A percentile compares a stretch with the other conserved stretches of the same genome.
These are phyloP conservation scores for Acanthosepion lycidas DNA, from an alignment of 2,888 invertebrate genomes.

Conservation along the genomic window DNA sequence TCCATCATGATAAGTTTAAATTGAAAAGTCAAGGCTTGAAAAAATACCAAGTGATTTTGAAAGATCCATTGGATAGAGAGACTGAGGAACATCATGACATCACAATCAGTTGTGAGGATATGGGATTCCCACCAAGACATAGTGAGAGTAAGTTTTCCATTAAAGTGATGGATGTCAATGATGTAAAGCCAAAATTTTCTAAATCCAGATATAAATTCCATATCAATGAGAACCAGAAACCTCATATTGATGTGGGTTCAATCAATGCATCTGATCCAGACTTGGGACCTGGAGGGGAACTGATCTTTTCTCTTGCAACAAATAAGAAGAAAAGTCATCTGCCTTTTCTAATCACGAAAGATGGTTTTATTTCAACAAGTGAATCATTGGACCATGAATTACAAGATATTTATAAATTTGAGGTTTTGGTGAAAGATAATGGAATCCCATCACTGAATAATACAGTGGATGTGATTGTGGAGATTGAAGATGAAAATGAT, in stretches of 20 bases:
- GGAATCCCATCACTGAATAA: constrained; percentile 1
- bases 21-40: constrained; percentile 11
- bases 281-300: neutral
- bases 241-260: neutral
- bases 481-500: constrained; percentile 21
- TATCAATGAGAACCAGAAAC: constrained; percentile 8
- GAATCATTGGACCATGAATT: constrained; percentile 33
- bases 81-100: neutral
- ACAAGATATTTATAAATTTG: neutral
- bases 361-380: constrained; percentile 33
- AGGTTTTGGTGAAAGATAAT: constrained; percentile 12
- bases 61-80: constrained; percentile 14
- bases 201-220: neutral
- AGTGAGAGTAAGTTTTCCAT: constrained; percentile 22
- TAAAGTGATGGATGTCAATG: constrained; percentile 21
- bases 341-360: neutral
- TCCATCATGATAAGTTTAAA: constrained; percentile 14
- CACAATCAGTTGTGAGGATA: constrained; percentile 33
- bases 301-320: neutral
- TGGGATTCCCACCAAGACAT: constrained; percentile 33
- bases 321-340: neutral
- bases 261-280: constrained; percentile 21
- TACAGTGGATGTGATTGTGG: constrained; percentile 10
- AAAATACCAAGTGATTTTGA: constrained; percentile 20
- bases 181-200: neutral